Base-by-base conservation (phyloP, 2,888 invertebrate species). In the Calephelis perditalis region DNA sequence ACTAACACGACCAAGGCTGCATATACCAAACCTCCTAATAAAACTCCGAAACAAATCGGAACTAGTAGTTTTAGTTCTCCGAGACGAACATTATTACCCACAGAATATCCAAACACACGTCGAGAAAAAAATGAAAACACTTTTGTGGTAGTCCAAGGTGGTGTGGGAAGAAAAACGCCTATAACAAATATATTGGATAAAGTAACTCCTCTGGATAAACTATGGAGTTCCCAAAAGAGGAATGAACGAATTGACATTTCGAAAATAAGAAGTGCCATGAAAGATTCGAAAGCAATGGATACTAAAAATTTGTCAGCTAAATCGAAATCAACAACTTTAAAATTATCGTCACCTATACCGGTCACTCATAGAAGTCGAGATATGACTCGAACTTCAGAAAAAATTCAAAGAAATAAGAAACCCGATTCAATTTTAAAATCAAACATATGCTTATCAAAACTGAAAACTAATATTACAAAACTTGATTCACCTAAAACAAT, bases 121-220 rank as follows among this genome's bases (percentile, higher is more conserved):
- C 74, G 77, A 54, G 78, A 70, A 62, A 86, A 77, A 71, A 78
- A 77, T 67, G 74, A 74, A 26, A 73, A 74, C 61, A 65, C 76
- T 44, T 86, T 86, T 49, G 75, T 88, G 5, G 66, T 83, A 2
- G 86, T 91, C 62, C 86, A 90, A 76, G 91, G 89, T 15, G 91
- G 91, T 35, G 91, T 79, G 56, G 91, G 91, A 36, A 78, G 90
- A 70, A 82, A 80, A 73, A 91, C 91, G 8, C 91, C 91, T 7
- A 91, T 91, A 63, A 76, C 91, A 8, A 91, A 84, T 68, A 90
- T 91, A 69, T 73, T 91, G 61, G 91, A 91, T 62, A 88, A 86
- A 78, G 84, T 89, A 0, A 90, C 90, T 36, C 78, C 93, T 3
- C 84, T 93, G 70, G 93, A 93, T 73, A 92, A 93, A 69, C 70